Percentiles rank a stretch among this genome's conserved stretches.
phyloP scores from a whole-genome alignment of 2,113 vertebrate species.

The Conger conger region DNA sequence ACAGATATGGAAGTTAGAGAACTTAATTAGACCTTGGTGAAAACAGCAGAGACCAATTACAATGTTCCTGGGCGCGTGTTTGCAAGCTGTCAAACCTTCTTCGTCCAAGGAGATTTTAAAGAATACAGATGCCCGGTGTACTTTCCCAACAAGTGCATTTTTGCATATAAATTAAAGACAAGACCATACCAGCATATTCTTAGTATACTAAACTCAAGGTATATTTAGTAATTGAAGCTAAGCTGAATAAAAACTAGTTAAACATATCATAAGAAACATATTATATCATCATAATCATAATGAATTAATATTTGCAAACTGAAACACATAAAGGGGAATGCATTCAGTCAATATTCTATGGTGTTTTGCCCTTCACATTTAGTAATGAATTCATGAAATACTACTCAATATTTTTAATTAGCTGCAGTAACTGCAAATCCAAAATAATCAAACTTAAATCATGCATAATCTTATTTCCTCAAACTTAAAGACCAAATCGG shows the following conservation, averaged over 20 bases:
- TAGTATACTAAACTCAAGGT: neutral
- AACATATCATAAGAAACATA: neutral
- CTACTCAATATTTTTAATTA: too few species aligned
- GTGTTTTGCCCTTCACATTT: neutral
- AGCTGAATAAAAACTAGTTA: neutral
- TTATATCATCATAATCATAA: neutral
- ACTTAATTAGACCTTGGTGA: conserved; percentile 43
- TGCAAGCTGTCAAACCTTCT: conserved; percentile 38
- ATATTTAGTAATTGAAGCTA: neutral
- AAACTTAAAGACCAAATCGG: too few species aligned
- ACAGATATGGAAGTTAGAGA: conserved; percentile 15
- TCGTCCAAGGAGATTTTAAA: conserved; percentile 29
- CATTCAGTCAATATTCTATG: neutral
- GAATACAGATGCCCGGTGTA: conserved; percentile 31
- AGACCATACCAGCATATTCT: neutral
- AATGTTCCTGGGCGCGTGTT: conserved; percentile 27
- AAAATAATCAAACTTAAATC: too few species aligned
- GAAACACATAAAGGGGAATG: neutral
- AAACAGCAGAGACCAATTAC: conserved; percentile 51
- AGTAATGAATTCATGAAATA: neutral
- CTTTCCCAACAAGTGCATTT: conserved; percentile 26
- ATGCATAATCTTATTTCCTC: too few species aligned
- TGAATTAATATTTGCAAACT: neutral
- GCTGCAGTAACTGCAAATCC: too few species aligned
- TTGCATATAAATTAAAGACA: conserved; percentile 36